phyloP scores from a whole-genome alignment of 2,113 vertebrate species.

The Oncorhynchus mykiss region DNA sequence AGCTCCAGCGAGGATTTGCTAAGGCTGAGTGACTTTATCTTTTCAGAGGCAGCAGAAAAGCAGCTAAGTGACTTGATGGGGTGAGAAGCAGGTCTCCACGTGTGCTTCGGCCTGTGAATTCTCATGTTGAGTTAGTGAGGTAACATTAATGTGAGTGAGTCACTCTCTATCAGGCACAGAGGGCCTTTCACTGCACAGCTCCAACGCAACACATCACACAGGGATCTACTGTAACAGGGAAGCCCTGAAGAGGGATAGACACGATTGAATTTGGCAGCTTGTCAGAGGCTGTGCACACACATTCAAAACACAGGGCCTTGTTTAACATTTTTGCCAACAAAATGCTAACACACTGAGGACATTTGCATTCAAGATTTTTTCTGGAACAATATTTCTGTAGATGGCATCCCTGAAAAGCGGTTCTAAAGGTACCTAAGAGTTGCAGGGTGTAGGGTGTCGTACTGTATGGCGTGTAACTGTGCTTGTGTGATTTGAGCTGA shows the following conservation, averaged over 20 bases:
- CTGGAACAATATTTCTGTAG: neutral
- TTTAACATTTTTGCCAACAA: neutral
- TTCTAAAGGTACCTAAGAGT: neutral
- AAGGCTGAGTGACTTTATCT: neutral
- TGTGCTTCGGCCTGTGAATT: slow-evolving; percentile 5
- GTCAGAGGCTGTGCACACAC: neutral
- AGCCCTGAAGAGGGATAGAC: neutral
- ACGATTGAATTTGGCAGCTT: neutral
- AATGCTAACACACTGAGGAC: neutral
- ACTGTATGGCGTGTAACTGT: neutral
- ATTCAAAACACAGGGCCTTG: neutral
- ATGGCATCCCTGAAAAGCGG: neutral
- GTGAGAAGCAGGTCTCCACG: neutral
- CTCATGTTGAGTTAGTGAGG: slow-evolving; percentile 26
- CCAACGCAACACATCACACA: neutral
- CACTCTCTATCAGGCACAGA: slow-evolving; percentile 22
- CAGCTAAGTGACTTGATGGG: neutral
- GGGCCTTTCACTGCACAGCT: neutral
- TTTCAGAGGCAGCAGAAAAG: neutral
- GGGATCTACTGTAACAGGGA: neutral
- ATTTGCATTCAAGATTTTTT: neutral
- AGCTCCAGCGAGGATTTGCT: neutral
- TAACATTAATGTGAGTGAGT: slow-evolving; percentile 37
- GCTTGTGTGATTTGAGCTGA: neutral
- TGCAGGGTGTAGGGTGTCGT: neutral